Evolutionary conservation across 2,888 invertebrate genomes (phyloP).

Genomic region (Trilocha varians): DNA sequence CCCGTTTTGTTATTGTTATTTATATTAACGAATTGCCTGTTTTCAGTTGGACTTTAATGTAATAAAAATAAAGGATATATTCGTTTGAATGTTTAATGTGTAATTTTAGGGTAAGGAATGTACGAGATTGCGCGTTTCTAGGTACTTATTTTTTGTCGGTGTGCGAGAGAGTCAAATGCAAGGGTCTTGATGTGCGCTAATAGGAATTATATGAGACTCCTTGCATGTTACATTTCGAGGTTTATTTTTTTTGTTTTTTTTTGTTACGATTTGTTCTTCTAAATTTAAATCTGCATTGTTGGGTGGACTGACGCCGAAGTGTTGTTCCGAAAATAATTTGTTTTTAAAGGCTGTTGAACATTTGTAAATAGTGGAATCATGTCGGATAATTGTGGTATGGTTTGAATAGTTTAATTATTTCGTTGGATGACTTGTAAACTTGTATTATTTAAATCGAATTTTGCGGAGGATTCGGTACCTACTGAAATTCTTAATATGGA

Average conservation of each 20-base stretch:
- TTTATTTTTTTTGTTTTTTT: slow-evolving; percentile 12
- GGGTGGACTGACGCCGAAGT: not conserved
- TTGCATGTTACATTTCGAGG: slow-evolving; percentile 34
- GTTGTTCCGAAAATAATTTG: not conserved
- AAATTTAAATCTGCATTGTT: not conserved
- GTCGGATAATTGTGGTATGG: not conserved
- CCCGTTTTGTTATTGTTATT: slow-evolving; percentile 65
- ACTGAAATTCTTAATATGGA: too few relatives aligned
- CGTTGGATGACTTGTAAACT: too few relatives aligned
- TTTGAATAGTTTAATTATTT: not conserved
- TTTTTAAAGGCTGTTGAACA: not conserved
- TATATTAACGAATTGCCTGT: slow-evolving; percentile 62
- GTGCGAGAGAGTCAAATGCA: slow-evolving; percentile 47
- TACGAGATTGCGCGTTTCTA: slow-evolving; percentile 58
- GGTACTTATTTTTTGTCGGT: slow-evolving; percentile 63
- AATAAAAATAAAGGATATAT: slow-evolving; percentile 10
- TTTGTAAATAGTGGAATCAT: not conserved
- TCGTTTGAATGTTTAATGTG: slow-evolving; percentile 17
- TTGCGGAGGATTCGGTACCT: too few relatives aligned
- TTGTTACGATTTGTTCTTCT: slow-evolving; percentile 5
- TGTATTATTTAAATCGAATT: too few relatives aligned
- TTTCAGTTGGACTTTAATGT: slow-evolving; percentile 46
- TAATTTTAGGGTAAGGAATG: slow-evolving; percentile 59
- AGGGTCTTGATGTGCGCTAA: slow-evolving; percentile 62
- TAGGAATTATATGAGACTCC: slow-evolving; percentile 59